A percentile compares a stretch with the other conserved stretches of the same genome.
Conservation (phyloP, 2,888 invertebrate species). For the Synanthedon myopaeformis region DNA sequence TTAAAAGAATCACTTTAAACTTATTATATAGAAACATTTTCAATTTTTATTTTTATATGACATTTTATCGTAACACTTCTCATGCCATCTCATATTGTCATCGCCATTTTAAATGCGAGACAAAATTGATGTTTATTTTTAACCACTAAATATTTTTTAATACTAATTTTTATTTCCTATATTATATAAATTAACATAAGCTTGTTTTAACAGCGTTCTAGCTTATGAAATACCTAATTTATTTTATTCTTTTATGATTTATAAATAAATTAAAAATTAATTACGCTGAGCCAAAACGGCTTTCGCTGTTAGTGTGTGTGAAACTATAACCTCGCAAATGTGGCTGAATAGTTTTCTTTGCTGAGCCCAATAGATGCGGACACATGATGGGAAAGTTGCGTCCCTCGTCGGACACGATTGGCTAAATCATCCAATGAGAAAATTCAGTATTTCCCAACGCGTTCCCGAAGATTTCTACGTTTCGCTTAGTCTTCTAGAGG, state of each 20-base stretch:
- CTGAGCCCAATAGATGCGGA: conserved; percentile 33
- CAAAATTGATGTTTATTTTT: not conserved
- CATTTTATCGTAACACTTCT: conserved; percentile 19
- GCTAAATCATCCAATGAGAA: conserved; percentile 10
- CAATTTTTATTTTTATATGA: conserved; percentile 9
- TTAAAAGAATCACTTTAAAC: conserved; percentile 53
- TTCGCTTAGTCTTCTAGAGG: conserved; percentile 56
- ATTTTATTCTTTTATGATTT: conserved; percentile 10
- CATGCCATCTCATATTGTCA: conserved; percentile 15
- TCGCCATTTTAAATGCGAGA: not conserved
- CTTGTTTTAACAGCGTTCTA: conserved; percentile 37
- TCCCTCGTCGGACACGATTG: conserved; percentile 22
- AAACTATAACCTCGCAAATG: conserved; percentile 16
- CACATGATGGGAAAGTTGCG: conserved; percentile 41
- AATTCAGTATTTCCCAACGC: conserved; percentile 40
- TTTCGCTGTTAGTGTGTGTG: conserved; percentile 27
- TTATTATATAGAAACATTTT: conserved; percentile 5
- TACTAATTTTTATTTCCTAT: conserved; percentile 16
- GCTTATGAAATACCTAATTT: conserved; percentile 8
- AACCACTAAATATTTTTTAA: conserved; percentile 1
- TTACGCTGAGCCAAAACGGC: conserved; percentile 20
- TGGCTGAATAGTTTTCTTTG: conserved; percentile 34
- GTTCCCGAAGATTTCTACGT: conserved; percentile 30
- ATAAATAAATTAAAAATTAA: conserved; percentile 11
- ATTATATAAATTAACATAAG: conserved; percentile 27